A percentile compares a stretch with the other conserved stretches of the same genome.
These are phyloP conservation scores for Eilema caniola DNA, from an alignment of 2,888 invertebrate species.

Conservation along the genomic window DNA sequence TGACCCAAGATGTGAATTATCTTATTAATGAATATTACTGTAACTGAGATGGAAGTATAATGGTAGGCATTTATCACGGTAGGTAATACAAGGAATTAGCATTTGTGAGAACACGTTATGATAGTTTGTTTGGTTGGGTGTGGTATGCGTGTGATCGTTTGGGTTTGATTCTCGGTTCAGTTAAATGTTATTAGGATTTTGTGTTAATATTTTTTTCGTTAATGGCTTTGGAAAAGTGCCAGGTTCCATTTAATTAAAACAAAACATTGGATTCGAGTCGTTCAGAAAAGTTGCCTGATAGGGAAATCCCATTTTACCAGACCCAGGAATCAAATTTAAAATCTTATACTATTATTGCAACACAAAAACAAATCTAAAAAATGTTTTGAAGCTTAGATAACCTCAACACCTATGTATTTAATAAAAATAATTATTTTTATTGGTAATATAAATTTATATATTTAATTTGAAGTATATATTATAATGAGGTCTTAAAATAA, in stretches of 20 bases:
- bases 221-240: not conserved
- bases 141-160: too few species aligned
- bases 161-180: not conserved
- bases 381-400: not conserved
- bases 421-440: not conserved
- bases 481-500: slow-evolving; percentile 6
- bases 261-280: too few species aligned
- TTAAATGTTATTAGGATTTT: not conserved
- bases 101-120: slow-evolving; percentile 32
- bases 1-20: slow-evolving; percentile 16
- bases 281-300: not conserved
- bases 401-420: not conserved
- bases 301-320: not conserved
- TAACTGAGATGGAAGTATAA: slow-evolving; percentile 29
- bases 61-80: slow-evolving; percentile 30
- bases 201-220: not conserved
- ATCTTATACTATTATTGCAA: not conserved
- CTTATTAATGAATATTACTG: slow-evolving; percentile 34
- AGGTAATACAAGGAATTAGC: slow-evolving; percentile 31
- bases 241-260: not conserved
- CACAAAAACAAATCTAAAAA: not conserved
- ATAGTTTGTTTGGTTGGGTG: not conserved
- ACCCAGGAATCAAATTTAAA: not conserved
- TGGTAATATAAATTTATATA: not conserved
- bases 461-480: not conserved